Percentiles rank a stretch among this genome's conserved stretches.
Evolutionary conservation across 2,113 vertebrate species (phyloP).

Genomic region (Nycticryphes semicollaris): DNA sequence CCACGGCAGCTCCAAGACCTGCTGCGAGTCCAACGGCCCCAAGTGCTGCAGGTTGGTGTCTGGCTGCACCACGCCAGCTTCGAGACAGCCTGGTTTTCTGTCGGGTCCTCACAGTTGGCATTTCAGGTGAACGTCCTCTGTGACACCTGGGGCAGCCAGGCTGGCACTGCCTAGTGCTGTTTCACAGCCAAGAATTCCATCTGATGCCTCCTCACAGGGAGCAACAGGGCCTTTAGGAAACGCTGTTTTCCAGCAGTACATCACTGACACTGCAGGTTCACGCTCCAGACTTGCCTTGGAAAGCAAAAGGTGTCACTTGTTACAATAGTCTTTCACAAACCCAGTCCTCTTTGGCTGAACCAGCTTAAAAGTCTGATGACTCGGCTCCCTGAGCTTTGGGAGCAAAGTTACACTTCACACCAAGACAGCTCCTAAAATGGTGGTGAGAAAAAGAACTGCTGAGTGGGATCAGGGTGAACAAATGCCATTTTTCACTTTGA

Average conservation of each 20-base stretch:
- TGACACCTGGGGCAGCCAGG: not conserved
- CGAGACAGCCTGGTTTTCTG: no score
- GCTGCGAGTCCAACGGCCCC: conserved; percentile 73
- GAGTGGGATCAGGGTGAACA: not conserved
- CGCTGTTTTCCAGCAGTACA: not conserved
- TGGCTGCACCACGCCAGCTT: no score
- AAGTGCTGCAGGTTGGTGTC: conserved; percentile 83
- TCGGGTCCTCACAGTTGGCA: not conserved
- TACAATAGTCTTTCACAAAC: not conserved
- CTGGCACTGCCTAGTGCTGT: not conserved
- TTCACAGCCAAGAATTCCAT: not conserved
- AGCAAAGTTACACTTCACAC: not conserved
- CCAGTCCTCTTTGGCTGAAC: not conserved
- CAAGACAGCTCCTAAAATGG: not conserved
- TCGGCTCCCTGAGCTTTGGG: not conserved
- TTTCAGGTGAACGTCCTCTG: not conserved
- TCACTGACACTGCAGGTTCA: not conserved
- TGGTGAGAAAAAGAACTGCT: not conserved
- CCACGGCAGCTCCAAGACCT: conserved; percentile 80
- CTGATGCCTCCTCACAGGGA: not conserved
- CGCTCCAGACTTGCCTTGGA: not conserved
- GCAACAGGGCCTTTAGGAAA: not conserved
- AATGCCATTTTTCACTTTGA: not conserved
- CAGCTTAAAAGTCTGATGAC: not conserved
- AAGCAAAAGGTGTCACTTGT: not conserved